Percentiles rank a stretch among this genome's conserved stretches.
These are phyloP conservation scores for Holocentrus rufus DNA, from an alignment of 2,797 vertebrate genomes.

Conservation along the genomic window DNA sequence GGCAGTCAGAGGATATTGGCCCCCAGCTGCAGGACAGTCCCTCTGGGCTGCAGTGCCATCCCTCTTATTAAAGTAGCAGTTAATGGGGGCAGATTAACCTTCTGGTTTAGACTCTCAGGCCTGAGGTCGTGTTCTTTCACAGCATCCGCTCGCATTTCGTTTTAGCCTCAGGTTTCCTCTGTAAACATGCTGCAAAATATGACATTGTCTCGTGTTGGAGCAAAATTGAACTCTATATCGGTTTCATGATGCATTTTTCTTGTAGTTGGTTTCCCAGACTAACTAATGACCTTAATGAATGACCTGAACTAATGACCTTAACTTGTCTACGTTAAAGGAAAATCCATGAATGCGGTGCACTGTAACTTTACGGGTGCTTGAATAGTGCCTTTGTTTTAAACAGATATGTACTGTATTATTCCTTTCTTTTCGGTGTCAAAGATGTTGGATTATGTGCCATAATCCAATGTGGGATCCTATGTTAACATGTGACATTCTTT, in stretches of 20 bases:
- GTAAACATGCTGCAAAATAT: not conserved
- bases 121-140: slow-evolving; percentile 35
- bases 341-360: slow-evolving; percentile 52
- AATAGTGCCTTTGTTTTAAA: slow-evolving; percentile 69
- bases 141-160: slow-evolving; percentile 27
- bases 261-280: slow-evolving; percentile 53
- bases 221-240: not conserved
- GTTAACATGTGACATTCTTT: slow-evolving; percentile 66
- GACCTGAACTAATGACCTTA: slow-evolving; percentile 64
- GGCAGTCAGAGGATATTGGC: slow-evolving; percentile 41
- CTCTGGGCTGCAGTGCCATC: slow-evolving; percentile 36
- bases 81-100: slow-evolving; percentile 48
- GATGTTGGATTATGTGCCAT: slow-evolving; percentile 69
- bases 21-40: slow-evolving; percentile 41
- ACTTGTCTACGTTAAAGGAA: slow-evolving; percentile 31
- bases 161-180: slow-evolving; percentile 13
- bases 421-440: slow-evolving; percentile 49
- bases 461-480: slow-evolving; percentile 56
- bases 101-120: slow-evolving; percentile 28
- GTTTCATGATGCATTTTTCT: slow-evolving; percentile 24
- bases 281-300: too few species aligned
- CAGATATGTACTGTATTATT: slow-evolving; percentile 64
- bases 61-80: slow-evolving; percentile 36
- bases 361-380: slow-evolving; percentile 43
- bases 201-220: not conserved